These are phyloP conservation scores for Prunella strophiata DNA, from an alignment of 2,797 vertebrate species.

Conservation along the genomic window DNA sequence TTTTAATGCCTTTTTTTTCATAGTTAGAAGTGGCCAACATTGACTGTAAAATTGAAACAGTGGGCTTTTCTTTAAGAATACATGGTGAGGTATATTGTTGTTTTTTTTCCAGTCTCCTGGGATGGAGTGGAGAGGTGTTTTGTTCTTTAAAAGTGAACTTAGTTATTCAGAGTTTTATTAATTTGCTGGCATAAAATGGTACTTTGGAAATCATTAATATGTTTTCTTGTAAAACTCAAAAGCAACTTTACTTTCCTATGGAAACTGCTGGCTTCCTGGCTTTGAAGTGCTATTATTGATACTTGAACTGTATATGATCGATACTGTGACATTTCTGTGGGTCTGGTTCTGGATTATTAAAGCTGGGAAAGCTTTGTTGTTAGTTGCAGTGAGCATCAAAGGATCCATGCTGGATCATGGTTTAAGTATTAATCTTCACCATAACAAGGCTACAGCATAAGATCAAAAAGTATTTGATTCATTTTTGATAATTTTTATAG, in stretches of 20 bases:
- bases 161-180: background rate
- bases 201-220: background rate
- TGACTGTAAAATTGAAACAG: background rate
- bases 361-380: background rate
- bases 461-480: constrained; percentile 33
- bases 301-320: background rate
- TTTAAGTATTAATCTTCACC: constrained; percentile 14
- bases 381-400: background rate
- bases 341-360: background rate
- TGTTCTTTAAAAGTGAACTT: background rate
- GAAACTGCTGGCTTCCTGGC: background rate
- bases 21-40: background rate
- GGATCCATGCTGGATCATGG: background rate
- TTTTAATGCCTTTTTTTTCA: background rate
- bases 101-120: background rate
- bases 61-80: background rate
- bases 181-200: background rate
- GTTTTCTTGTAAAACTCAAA: background rate
- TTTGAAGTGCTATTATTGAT: background rate
- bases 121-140: fast-evolving
- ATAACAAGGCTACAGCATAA: background rate
- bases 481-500: constrained; percentile 41
- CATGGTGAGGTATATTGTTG: background rate
- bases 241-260: background rate
- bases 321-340: background rate